A percentile compares a stretch with the other conserved stretches of the same genome.
Evolutionary conservation across 1,140 invertebrate genomes (phyloP).

Genomic region (Heliconius hewitsoni): DNA sequence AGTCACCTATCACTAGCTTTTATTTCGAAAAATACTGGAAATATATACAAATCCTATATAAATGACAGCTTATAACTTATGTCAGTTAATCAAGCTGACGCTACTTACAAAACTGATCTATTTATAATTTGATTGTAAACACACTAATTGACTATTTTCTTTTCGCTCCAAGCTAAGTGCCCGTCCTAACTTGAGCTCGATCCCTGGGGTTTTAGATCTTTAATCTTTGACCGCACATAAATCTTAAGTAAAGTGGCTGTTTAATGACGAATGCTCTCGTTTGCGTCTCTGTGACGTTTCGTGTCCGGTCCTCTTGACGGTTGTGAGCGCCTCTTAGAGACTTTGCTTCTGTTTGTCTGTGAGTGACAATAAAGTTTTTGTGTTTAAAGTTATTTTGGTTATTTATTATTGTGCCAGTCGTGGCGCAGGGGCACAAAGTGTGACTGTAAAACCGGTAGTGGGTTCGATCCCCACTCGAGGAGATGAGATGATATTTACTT

Average conservation of each 20-base stretch:
- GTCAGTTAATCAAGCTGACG: not conserved
- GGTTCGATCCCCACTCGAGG: too few species aligned
- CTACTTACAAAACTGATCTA: conserved; percentile 1
- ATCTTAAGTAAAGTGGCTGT: conserved; percentile 23
- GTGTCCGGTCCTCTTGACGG: conserved; percentile 14
- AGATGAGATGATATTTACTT: too few species aligned
- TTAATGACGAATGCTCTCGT: conserved; percentile 27
- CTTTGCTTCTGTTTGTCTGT: not conserved
- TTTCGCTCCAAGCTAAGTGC: not conserved
- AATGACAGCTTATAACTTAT: not conserved
- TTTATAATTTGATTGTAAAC: conserved; percentile 2
- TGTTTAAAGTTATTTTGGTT: not conserved
- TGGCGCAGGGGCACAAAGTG: too few species aligned
- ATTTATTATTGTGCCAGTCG: not conserved
- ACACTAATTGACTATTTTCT: conserved; percentile 8
- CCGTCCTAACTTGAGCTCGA: not conserved
- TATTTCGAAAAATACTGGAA: too few species aligned
- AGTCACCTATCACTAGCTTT: too few species aligned
- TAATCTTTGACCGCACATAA: conserved; percentile 30
- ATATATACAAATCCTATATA: too few species aligned
- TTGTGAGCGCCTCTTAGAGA: not conserved
- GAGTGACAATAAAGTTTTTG: not conserved
- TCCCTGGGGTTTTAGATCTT: conserved; percentile 24
- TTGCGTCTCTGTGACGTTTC: conserved; percentile 5
- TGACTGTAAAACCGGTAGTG: too few species aligned